Evolutionary conservation across 1,140 invertebrate genomes (phyloP), one percentile per base, ranked within the genome.

Genomic region (Holcopasites calliopsidis): DNA sequence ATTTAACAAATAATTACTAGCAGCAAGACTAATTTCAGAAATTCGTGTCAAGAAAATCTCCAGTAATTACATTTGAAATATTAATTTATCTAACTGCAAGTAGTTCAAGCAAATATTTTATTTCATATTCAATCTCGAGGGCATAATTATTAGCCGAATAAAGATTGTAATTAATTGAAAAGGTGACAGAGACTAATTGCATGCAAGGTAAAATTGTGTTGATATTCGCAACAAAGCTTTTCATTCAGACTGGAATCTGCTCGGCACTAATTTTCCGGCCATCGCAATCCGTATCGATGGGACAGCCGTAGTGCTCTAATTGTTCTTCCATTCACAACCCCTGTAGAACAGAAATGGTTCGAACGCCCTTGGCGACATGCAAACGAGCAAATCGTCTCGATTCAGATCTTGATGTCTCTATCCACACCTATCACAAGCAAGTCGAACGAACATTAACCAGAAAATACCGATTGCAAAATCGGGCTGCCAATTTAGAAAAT

Each of bases 191-290:
- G 38, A 33, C 21, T 71, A 71, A 71, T 71, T 71, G 44, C 33
- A 38, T 49, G 31, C 42, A 23, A 0, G 11, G 18, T n/a, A 6
- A 4, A 7, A n/a, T 40, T 13, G 21, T 6, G 18, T 38, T 10
- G 11, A n/a, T 5, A 2, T 38, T 66, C 64, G 11, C n/a, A 35
- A 68, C 49, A 68, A 54, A 57, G 38, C 21, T 35, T 16, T 40
- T 1, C n/a, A 18, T 64, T 52, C 69, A 72, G 35, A 5, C 26
- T 42, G 69, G 35, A 72, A 72, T 72, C 58, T 28, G 57, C 23
- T 40, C 70, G 33, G 40, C 47, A 52, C 13, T 64, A 62, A 72
- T 72, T 72, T 72, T 72, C 70, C 58, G 47, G 47, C 18, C 0
- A 26, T 6, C 13, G 52, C 47, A 49, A 70, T 54, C 38, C 33